phyloP scores from a whole-genome alignment of 2,888 invertebrate species.

The Apamea crenata region DNA sequence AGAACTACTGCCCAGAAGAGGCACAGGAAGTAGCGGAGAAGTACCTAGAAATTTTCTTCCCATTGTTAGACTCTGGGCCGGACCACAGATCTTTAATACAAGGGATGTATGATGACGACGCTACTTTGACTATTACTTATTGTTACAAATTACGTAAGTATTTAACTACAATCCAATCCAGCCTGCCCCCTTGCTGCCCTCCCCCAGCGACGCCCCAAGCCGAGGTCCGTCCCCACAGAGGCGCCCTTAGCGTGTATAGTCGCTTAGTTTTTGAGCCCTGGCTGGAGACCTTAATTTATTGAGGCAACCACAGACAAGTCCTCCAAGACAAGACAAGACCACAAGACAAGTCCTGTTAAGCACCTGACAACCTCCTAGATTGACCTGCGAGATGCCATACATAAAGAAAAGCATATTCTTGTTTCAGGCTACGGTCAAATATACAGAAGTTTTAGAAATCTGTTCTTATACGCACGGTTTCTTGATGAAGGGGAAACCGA shows the following conservation, averaged over 20 bases:
- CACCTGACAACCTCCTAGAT: too few relatives aligned
- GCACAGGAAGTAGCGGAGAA: conserved; percentile 89
- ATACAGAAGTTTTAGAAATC: conserved; percentile 72
- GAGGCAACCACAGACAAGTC: too few relatives aligned
- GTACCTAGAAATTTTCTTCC: conserved; percentile 92
- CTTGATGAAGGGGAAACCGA: conserved; percentile 74
- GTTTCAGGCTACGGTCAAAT: conserved; percentile 73
- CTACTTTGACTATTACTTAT: conserved; percentile 91
- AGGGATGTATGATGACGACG: conserved; percentile 91
- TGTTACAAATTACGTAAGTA: conserved; percentile 78
- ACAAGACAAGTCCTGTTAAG: too few relatives aligned
- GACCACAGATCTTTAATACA: conserved; percentile 88
- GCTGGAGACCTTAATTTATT: too few relatives aligned
- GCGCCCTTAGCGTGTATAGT: too few relatives aligned
- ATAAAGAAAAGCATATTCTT: not conserved
- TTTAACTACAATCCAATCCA: not conserved
- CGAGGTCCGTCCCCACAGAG: too few relatives aligned
- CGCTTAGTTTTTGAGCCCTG: too few relatives aligned
- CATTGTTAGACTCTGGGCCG: conserved; percentile 89
- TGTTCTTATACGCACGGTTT: conserved; percentile 75
- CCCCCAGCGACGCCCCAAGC: too few relatives aligned
- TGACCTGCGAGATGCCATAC: too few relatives aligned
- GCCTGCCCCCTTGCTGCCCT: too few relatives aligned
- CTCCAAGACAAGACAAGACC: too few relatives aligned
- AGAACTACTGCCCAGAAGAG: conserved; percentile 88